Evolutionary conservation across 35 echinoderm and acorn worm species (phyloP).

Genomic region (Heliocidaris erythrogramma): DNA sequence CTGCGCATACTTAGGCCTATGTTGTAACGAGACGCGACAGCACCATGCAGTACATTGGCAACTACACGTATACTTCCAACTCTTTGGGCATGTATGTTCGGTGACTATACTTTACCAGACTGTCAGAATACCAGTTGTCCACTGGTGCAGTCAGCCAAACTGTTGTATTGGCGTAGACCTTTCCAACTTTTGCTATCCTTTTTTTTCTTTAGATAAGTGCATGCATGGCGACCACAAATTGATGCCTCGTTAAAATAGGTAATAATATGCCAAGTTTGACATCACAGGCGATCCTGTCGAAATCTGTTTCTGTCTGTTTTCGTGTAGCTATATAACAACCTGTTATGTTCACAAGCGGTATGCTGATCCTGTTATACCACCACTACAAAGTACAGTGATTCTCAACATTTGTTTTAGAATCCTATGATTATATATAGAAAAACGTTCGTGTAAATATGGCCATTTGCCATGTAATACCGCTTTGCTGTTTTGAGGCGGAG

Average conservation of each 20-base stretch:
- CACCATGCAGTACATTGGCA: no score
- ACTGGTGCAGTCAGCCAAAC: neutral
- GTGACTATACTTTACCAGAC: no score
- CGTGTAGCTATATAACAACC: no score
- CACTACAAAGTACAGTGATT: conserved; percentile 18
- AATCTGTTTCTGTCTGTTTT: neutral
- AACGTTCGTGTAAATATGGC: neutral
- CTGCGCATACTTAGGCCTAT: no score
- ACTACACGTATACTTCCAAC: no score
- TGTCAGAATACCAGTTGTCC: neutral
- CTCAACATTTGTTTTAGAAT: neutral
- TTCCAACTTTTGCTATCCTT: neutral
- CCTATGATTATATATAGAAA: neutral
- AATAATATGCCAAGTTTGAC: conserved; percentile 4
- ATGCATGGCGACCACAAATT: conserved; percentile 20
- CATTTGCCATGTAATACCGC: neutral
- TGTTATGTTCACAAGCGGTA: neutral
- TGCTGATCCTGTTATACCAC: neutral
- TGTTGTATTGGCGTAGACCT: no score
- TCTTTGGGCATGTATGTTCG: no score
- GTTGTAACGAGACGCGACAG: no score
- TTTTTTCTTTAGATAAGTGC: neutral
- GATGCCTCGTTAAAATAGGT: conserved; percentile 10
- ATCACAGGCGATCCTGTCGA: neutral
- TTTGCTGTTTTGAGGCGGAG: conserved; percentile 80